Evolutionary conservation across 2,797 vertebrate genomes (phyloP).

Genomic region (Todus mexicanus): DNA sequence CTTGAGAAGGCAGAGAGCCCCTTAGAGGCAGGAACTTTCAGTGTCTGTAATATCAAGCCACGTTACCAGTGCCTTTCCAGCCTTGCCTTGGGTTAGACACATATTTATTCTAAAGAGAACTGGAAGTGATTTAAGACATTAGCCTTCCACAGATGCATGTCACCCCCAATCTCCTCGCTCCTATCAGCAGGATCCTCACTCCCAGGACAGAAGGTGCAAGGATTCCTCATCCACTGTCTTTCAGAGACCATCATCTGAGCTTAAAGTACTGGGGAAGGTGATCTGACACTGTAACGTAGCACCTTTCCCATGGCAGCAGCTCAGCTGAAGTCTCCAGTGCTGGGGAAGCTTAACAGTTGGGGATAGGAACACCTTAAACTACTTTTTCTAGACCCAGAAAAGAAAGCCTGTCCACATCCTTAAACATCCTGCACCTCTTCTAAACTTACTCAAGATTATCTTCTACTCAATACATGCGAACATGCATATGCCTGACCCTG

Average conservation of each 20-base stretch:
- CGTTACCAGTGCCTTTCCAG: not conserved
- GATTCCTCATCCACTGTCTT: not conserved
- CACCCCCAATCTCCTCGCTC: not conserved
- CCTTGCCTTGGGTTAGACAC: conserved; percentile 2
- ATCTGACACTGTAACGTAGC: not conserved
- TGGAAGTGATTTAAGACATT: not conserved
- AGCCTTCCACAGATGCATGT: not conserved
- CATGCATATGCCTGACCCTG: not conserved
- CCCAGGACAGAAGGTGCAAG: not conserved
- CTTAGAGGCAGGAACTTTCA: not conserved
- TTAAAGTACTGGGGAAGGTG: not conserved
- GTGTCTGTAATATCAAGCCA: not conserved
- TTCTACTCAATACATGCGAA: not conserved
- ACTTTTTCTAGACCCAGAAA: not conserved
- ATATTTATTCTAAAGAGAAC: not conserved
- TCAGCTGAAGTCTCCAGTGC: not conserved
- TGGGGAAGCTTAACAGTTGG: not conserved
- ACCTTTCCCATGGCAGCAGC: not conserved
- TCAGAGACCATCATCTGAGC: not conserved
- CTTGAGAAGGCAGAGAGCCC: not conserved
- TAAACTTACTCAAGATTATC: not conserved
- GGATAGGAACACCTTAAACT: not conserved
- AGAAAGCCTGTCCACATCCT: not conserved
- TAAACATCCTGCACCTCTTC: not conserved
- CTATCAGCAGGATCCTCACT: not conserved